Percentiles rank a stretch among this genome's conserved stretches.
Evolutionary conservation across 2,888 invertebrate species (phyloP).

Genomic region (Drosophila merina): DNA sequence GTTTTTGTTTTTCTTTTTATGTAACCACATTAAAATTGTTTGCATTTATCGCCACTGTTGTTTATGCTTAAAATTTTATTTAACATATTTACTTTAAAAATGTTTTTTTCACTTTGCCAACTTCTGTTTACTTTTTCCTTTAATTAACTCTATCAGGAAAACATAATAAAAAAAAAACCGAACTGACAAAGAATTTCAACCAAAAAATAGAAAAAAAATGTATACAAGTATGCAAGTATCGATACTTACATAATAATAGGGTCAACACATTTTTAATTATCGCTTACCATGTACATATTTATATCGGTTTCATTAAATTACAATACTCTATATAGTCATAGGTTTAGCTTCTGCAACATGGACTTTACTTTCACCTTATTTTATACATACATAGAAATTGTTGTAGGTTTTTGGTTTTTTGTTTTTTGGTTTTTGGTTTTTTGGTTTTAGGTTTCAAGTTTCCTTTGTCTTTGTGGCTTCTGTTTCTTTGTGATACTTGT

Average conservation of each 20-base stretch:
- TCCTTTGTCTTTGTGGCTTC: slow-evolving; percentile 4
- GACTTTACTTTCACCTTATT: slow-evolving; percentile 65
- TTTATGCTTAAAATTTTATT: slow-evolving; percentile 59
- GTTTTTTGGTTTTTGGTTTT: background rate
- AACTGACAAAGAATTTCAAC: slow-evolving; percentile 1
- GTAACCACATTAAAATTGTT: slow-evolving; percentile 63
- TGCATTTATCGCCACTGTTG: slow-evolving; percentile 43
- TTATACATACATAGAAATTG: slow-evolving; percentile 43
- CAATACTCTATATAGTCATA: slow-evolving; percentile 41
- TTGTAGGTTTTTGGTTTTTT: slow-evolving; percentile 1
- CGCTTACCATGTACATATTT: slow-evolving; percentile 54
- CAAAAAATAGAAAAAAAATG: slow-evolving; percentile 18
- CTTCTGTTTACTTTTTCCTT: slow-evolving; percentile 35
- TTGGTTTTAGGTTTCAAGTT: slow-evolving; percentile 1
- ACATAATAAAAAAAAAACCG: slow-evolving; percentile 18
- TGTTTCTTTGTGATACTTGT: slow-evolving; percentile 11
- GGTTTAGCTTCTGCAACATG: slow-evolving; percentile 60
- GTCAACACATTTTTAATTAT: slow-evolving; percentile 57
- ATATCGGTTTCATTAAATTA: slow-evolving; percentile 48
- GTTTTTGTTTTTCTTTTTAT: slow-evolving; percentile 33
- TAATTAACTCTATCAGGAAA: slow-evolving; percentile 47
- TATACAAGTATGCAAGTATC: slow-evolving; percentile 24
- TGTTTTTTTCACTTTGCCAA: slow-evolving; percentile 23
- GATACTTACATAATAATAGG: slow-evolving; percentile 33
- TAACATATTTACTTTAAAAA: slow-evolving; percentile 64